A percentile compares a stretch with the other conserved stretches of the same genome.
Evolutionary conservation across 2,888 invertebrate genomes (phyloP).

Genomic region (Bibio marci): DNA sequence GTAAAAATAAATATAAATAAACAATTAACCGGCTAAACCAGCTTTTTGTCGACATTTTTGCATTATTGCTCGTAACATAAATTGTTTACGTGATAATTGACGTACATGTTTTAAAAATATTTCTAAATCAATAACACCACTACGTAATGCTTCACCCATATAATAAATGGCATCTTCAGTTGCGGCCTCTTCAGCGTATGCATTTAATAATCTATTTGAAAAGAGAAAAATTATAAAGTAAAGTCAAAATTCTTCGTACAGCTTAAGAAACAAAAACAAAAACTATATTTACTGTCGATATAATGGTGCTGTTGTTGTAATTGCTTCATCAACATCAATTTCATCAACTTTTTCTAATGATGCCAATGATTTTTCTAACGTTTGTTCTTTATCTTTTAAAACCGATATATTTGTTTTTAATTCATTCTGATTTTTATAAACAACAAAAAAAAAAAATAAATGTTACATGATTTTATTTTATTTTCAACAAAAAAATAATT

Average conservation of each 20-base stretch:
- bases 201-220: constrained; percentile 58
- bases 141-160: constrained; percentile 84
- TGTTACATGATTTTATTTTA: not conserved
- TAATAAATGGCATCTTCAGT: constrained; percentile 97
- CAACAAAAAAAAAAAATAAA: no score
- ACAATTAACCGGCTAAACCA: constrained; percentile 53
- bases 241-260: constrained; percentile 2
- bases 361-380: constrained; percentile 63
- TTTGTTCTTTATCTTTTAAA: constrained; percentile 73
- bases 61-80: constrained; percentile 88
- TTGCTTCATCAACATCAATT: constrained; percentile 90
- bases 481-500: not conserved
- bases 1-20: no score
- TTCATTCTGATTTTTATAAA: constrained; percentile 53
- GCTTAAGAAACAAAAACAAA: constrained; percentile 2
- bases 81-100: constrained; percentile 86
- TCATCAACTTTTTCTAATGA: constrained; percentile 60
- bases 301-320: constrained; percentile 87
- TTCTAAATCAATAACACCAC: constrained; percentile 87
- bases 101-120: constrained; percentile 94
- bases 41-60: constrained; percentile 94
- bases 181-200: constrained; percentile 95
- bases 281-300: constrained; percentile 68
- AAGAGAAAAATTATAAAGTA: constrained; percentile 4
- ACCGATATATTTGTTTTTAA: constrained; percentile 69